Evolutionary conservation across 2,797 vertebrate species (phyloP).

Genomic region (Leptoclinus maculatus): DNA sequence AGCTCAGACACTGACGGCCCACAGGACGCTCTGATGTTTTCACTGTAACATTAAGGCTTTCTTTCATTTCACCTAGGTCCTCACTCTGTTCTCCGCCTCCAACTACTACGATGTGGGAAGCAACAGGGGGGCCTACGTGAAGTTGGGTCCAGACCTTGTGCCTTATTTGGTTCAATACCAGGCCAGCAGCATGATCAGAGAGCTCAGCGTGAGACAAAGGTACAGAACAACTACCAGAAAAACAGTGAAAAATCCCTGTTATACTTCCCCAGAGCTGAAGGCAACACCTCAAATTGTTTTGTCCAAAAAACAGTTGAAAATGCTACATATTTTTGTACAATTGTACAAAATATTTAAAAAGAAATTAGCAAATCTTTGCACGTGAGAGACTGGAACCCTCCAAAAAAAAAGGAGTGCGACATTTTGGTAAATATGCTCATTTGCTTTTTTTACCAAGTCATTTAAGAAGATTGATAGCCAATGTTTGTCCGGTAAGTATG

Average conservation of each 20-base stretch:
- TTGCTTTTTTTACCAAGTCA: too few relatives aligned
- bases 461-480: too few relatives aligned
- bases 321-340: not conserved
- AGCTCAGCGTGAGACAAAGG: slow-evolving; percentile 91
- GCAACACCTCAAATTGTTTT: not conserved
- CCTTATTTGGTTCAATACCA: slow-evolving; percentile 95
- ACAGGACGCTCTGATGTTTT: not conserved
- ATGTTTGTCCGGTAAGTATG: not conserved
- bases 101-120: slow-evolving; percentile 97
- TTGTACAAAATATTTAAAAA: not conserved
- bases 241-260: not conserved
- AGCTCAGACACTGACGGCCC: not conserved
- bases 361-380: not conserved
- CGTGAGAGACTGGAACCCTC: not conserved
- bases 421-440: not conserved
- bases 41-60: not conserved
- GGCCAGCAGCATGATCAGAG: slow-evolving; percentile 88
- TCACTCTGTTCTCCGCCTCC: slow-evolving; percentile 87
- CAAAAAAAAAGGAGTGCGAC: not conserved
- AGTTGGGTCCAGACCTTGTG: slow-evolving; percentile 90
- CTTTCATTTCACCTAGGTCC: slow-evolving; percentile 66
- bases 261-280: not conserved
- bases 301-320: not conserved
- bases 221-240: slow-evolving; percentile 12
- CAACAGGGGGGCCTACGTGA: slow-evolving; percentile 95